phyloP scores from a whole-genome alignment of 2,113 vertebrate genomes.

The Xiphias gladius region DNA sequence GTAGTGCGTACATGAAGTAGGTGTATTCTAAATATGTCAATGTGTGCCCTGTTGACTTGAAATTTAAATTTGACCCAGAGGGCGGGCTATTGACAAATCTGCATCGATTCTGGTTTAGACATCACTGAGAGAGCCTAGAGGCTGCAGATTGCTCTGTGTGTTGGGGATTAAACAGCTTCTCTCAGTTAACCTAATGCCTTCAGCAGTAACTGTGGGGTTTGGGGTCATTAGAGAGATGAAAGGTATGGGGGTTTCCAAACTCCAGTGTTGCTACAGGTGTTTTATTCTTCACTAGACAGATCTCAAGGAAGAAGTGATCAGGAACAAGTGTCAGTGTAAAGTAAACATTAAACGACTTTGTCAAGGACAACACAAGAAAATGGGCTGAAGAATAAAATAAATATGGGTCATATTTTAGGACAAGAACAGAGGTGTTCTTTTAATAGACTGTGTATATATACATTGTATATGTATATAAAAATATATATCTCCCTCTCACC shows the following conservation, averaged over 20 bases:
- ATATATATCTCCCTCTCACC: no score
- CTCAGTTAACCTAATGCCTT: constrained; percentile 68
- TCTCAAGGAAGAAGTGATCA: constrained; percentile 33
- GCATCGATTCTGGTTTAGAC: constrained; percentile 51
- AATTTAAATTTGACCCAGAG: constrained; percentile 49
- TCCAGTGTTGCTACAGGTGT: constrained; percentile 24
- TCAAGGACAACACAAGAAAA: constrained; percentile 12
- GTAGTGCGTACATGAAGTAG: background rate
- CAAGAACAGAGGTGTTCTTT: background rate
- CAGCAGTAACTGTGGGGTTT: constrained; percentile 57
- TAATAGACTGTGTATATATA: background rate
- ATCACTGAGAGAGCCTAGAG: constrained; percentile 21
- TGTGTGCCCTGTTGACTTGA: constrained; percentile 11
- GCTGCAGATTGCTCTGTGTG: constrained; percentile 41
- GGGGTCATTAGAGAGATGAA: constrained; percentile 58
- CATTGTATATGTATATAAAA: no score
- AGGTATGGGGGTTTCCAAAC: constrained; percentile 44
- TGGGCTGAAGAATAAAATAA: constrained; percentile 14
- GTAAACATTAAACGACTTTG: background rate
- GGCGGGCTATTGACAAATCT: constrained; percentile 38
- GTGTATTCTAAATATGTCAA: constrained; percentile 18
- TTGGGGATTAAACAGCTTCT: constrained; percentile 58
- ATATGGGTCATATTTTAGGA: constrained; percentile 5
- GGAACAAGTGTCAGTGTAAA: constrained; percentile 28
- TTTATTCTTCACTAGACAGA: background rate